Evolutionary conservation across 2,888 invertebrate species (phyloP).

Genomic region (Rapana venosa): DNA sequence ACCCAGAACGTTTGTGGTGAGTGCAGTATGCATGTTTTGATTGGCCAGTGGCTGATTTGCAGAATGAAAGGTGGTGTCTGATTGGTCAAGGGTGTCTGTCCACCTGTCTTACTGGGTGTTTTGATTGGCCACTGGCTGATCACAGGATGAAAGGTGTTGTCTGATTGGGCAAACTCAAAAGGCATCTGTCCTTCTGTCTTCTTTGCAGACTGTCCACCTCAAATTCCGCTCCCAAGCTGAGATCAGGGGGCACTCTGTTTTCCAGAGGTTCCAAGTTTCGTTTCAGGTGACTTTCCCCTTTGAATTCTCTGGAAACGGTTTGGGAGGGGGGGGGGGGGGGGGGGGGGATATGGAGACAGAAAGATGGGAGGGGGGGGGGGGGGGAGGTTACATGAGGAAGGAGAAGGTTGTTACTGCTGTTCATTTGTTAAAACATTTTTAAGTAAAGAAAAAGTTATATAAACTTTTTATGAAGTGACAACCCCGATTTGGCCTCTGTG

Average conservation of each 20-base stretch:
- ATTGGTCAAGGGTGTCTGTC: conserved; percentile 6
- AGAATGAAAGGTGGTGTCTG: neutral
- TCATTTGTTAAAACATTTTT: too few species aligned
- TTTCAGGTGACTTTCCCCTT: conserved; percentile 80
- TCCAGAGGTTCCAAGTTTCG: conserved; percentile 96
- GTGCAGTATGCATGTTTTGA: neutral
- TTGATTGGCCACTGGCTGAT: neutral
- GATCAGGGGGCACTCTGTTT: conserved; percentile 93
- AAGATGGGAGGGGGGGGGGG: neutral
- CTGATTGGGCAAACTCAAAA: neutral
- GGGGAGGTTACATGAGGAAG: too few species aligned
- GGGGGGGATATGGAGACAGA: neutral
- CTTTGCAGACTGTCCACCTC: conserved; percentile 88
- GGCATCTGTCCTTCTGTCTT: conserved; percentile 44
- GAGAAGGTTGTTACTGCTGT: too few species aligned
- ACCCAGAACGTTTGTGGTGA: too few species aligned
- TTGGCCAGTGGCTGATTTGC: neutral
- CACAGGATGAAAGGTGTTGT: neutral
- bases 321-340: neutral
- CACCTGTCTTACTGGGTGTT: conserved; percentile 21
- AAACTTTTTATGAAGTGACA: too few species aligned
- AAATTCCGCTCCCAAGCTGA: conserved; percentile 89
- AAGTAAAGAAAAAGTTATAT: too few species aligned
- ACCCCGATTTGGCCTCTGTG: too few species aligned
- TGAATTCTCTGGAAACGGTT: neutral